Conservation (phyloP, 1,140 invertebrate species). For the Trachymyrmex septentrionalis region DNA sequence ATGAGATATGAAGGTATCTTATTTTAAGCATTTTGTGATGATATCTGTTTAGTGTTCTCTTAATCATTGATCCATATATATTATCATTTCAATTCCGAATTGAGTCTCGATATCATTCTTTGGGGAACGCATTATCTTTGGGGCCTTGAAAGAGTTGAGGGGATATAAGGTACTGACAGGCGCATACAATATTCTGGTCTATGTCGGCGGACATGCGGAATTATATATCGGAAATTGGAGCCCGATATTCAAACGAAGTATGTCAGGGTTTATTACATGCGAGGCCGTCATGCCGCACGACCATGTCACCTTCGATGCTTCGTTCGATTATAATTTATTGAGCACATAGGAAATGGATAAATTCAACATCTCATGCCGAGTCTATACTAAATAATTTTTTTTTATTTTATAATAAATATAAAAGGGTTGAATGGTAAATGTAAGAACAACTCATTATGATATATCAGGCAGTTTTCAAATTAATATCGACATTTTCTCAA, state of each 20-base stretch:
- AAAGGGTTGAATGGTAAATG: not conserved
- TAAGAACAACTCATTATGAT: not conserved
- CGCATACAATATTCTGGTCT: slow-evolving; percentile 31
- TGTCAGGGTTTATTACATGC: slow-evolving; percentile 58
- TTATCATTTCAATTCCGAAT: not conserved
- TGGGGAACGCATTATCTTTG: not conserved
- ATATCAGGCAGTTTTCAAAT: not conserved
- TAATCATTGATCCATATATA: not conserved
- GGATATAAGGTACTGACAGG: slow-evolving; percentile 5
- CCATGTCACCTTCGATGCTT: slow-evolving; percentile 43
- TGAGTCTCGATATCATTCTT: not conserved
- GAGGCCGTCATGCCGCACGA: slow-evolving; percentile 29
- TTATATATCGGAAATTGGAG: slow-evolving; percentile 54
- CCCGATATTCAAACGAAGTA: slow-evolving; percentile 55
- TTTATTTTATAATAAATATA: not conserved
- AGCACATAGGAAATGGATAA: slow-evolving; percentile 21
- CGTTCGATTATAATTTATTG: slow-evolving; percentile 46
- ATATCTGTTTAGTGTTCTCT: not conserved
- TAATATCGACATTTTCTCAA: not conserved
- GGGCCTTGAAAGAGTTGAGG: not conserved
- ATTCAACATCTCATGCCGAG: not conserved
- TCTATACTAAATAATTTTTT: not conserved
- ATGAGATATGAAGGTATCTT: not conserved
- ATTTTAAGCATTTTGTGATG: not conserved
- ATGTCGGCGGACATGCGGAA: slow-evolving; percentile 36